phyloP scores from a whole-genome alignment of 2,113 vertebrate species.

The Gadus macrocephalus region DNA sequence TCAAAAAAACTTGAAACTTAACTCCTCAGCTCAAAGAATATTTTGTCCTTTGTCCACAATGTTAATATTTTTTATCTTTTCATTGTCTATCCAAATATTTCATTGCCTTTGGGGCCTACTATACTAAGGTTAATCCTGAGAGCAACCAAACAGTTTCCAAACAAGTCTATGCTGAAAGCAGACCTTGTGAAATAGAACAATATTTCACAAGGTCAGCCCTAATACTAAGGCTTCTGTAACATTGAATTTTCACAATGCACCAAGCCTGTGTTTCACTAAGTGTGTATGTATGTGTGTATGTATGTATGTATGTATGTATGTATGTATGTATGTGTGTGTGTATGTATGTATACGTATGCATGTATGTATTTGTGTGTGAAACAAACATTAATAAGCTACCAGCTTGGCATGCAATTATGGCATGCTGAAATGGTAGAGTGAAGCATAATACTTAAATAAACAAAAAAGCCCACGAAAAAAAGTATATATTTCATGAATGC shows the following conservation, averaged over 20 bases:
- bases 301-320: neutral
- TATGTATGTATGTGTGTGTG: neutral
- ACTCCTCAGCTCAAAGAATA: too few relatives aligned
- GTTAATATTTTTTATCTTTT: too few relatives aligned
- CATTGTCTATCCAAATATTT: neutral
- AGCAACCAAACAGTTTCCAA: too few relatives aligned
- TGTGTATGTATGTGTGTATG: neutral
- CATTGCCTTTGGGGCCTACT: neutral
- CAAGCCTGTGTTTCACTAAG: neutral
- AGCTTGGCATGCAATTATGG: too few relatives aligned
- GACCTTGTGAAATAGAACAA: neutral
- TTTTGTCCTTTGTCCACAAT: too few relatives aligned
- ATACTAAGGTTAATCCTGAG: too few relatives aligned
- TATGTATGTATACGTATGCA: neutral
- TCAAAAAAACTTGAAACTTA: too few relatives aligned
- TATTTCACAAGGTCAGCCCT: neutral
- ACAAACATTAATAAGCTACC: too few relatives aligned
- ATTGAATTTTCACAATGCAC: constrained; percentile 4
- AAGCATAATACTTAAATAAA: too few relatives aligned
- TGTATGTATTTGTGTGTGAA: neutral
- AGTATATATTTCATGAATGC: too few relatives aligned
- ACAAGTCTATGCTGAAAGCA: neutral
- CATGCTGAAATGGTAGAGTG: too few relatives aligned
- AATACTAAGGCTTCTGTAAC: neutral
- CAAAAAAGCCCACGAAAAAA: too few relatives aligned